Evolutionary conservation across 2,113 vertebrate species (phyloP).

Genomic region (Panthera leo): DNA sequence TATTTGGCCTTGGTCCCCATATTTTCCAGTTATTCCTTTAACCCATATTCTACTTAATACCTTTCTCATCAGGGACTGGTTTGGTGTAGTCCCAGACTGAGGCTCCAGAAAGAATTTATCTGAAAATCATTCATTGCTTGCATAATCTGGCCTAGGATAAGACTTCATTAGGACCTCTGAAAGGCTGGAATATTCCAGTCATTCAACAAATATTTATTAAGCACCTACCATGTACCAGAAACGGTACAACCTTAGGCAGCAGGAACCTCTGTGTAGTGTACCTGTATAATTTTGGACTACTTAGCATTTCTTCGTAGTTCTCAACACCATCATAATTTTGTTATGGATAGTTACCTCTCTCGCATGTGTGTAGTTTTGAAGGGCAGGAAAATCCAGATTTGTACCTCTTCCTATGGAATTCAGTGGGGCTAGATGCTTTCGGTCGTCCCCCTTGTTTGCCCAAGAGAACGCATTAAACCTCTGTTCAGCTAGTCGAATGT

Average conservation of each 20-base stretch:
- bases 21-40: neutral
- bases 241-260: neutral
- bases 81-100: neutral
- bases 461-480: neutral
- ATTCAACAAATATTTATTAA: neutral
- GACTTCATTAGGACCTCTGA: neutral
- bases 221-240: neutral
- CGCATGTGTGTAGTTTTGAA: neutral
- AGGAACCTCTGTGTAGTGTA: neutral
- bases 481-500: neutral
- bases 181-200: neutral
- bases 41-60: neutral
- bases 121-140: neutral
- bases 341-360: neutral
- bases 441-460: neutral
- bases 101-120: neutral
- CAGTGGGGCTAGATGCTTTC: fast-evolving
- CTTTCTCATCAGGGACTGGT: neutral
- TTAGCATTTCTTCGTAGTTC: neutral
- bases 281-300: neutral
- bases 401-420: neutral
- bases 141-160: neutral
- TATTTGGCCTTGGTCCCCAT: neutral
- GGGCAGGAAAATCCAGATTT: neutral
- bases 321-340: neutral